phyloP scores from a whole-genome alignment of 2,888 invertebrate species.

The Coelinius sp. region DNA sequence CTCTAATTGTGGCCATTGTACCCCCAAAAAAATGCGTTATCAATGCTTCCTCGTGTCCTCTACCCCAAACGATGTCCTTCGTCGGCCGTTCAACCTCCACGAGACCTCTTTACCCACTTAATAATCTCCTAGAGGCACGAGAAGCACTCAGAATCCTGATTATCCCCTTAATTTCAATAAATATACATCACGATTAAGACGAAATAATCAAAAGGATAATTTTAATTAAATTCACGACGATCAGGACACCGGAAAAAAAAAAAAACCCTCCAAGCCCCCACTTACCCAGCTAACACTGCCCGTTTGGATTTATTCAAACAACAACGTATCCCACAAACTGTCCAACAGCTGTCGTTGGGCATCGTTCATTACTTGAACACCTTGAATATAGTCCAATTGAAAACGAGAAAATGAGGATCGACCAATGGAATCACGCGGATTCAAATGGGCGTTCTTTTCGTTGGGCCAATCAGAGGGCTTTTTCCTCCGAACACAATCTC shows the following conservation, averaged over 20 bases:
- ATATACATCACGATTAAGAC: background rate
- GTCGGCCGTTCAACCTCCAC: background rate
- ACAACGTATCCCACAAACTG: slow-evolving; percentile 6
- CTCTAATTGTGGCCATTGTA: slow-evolving; percentile 81
- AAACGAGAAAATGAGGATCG: slow-evolving; percentile 9
- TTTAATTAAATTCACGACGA: background rate
- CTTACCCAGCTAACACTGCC: background rate
- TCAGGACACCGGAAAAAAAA: background rate
- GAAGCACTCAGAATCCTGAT: background rate
- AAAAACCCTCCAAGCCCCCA: slow-evolving; percentile 30
- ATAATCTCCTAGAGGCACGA: background rate
- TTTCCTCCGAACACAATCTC: background rate
- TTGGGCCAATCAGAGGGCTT: background rate
- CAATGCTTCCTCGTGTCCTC: background rate
- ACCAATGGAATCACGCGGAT: background rate
- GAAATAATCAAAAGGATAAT: background rate
- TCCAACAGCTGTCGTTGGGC: slow-evolving; percentile 14
- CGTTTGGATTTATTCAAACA: slow-evolving; percentile 17
- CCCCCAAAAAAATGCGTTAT: background rate
- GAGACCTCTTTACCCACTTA: background rate
- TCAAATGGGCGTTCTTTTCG: background rate
- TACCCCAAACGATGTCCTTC: background rate
- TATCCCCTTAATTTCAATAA: slow-evolving; percentile 1
- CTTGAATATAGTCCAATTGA: slow-evolving; percentile 9
- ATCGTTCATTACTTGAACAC: background rate